Percentiles rank a stretch among this genome's conserved stretches.
phyloP scores from a whole-genome alignment of 2,797 vertebrate genomes.

The Poeciliopsis paucimaculata region DNA sequence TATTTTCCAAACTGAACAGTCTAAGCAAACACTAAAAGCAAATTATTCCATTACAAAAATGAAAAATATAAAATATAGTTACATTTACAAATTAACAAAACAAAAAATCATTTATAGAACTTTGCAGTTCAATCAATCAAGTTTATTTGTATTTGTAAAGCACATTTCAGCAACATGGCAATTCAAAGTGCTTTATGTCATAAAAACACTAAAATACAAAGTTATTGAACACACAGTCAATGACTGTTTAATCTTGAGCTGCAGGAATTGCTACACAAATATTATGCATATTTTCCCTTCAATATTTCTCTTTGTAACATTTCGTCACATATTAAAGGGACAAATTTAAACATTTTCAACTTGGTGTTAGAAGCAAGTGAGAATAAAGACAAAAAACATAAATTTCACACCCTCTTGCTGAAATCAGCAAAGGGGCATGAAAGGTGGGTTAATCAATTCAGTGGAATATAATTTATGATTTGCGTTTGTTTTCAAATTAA shows the following conservation, averaged over 20 bases:
- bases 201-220: no score
- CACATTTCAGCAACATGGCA: no score
- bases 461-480: background rate
- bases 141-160: no score
- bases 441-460: background rate
- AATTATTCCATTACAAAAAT: no score
- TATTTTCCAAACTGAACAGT: no score
- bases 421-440: background rate
- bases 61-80: no score
- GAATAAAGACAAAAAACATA: background rate
- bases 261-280: background rate
- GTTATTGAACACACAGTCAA: no score
- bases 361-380: background rate
- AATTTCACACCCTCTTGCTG: background rate
- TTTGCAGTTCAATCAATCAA: background rate
- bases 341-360: background rate
- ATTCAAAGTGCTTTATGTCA: no score
- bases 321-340: background rate
- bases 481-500: constrained; percentile 15
- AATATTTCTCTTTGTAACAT: background rate
- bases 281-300: background rate
- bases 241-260: background rate
- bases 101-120: background rate
- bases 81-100: background rate
- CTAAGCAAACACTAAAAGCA: no score